Evolutionary conservation across 2,888 invertebrate genomes (phyloP).

Genomic region (Chrysodeixis includens): DNA sequence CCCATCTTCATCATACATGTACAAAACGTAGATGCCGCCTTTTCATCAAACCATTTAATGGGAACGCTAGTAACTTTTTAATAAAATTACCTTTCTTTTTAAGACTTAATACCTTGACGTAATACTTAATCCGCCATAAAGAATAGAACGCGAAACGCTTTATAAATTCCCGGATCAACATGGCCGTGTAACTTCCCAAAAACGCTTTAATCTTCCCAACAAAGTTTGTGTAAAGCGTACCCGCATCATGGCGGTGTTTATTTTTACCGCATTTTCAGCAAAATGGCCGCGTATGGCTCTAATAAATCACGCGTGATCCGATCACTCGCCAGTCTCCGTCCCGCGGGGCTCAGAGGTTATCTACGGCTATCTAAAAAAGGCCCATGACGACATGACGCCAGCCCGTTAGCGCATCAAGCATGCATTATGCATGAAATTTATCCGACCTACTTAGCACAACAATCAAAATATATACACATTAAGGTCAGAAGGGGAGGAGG

Average conservation of each 20-base stretch:
- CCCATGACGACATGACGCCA: slow-evolving; percentile 56
- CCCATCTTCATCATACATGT: slow-evolving; percentile 21
- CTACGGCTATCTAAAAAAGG: slow-evolving; percentile 66
- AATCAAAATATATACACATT: slow-evolving; percentile 34
- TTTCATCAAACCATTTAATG: slow-evolving; percentile 22
- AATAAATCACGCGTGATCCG: slow-evolving; percentile 66
- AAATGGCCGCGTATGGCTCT: slow-evolving; percentile 46
- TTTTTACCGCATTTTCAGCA: slow-evolving; percentile 53
- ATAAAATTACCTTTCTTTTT: slow-evolving; percentile 21
- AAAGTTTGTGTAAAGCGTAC: slow-evolving; percentile 39
- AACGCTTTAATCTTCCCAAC: slow-evolving; percentile 50
- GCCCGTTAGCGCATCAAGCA: slow-evolving; percentile 38
- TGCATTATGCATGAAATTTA: slow-evolving; percentile 58
- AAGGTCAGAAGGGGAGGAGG: slow-evolving; percentile 14
- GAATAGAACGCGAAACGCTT: slow-evolving; percentile 31
- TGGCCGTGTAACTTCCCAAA: slow-evolving; percentile 26
- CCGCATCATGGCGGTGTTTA: slow-evolving; percentile 39
- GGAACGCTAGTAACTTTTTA: slow-evolving; percentile 1
- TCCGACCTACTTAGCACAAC: slow-evolving; percentile 51
- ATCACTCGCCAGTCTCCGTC: slow-evolving; percentile 55
- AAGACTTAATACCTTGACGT: slow-evolving; percentile 21
- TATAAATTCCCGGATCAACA: slow-evolving; percentile 43
- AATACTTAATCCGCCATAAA: slow-evolving; percentile 35
- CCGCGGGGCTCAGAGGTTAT: slow-evolving; percentile 57
- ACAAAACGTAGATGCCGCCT: slow-evolving; percentile 15